phyloP scores from a whole-genome alignment of 2,113 vertebrate species.

The Varanus komodoensis region DNA sequence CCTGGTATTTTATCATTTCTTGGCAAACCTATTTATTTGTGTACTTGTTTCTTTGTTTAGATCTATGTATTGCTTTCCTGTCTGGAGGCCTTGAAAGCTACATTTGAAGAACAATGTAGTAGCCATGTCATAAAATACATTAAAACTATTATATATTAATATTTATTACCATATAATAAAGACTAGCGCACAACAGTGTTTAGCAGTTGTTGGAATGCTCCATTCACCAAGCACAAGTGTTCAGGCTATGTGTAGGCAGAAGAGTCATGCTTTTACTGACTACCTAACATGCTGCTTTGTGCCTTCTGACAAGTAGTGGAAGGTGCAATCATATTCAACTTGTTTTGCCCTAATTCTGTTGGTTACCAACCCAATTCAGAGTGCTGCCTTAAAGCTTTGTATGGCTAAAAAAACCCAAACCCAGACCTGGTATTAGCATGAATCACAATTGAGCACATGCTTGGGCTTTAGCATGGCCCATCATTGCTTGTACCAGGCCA shows the following conservation, averaged over 20 bases:
- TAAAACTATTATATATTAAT: no score
- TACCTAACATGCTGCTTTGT: neutral
- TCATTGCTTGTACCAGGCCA: no score
- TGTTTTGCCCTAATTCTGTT: neutral
- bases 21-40: neutral
- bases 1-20: neutral
- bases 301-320: no score
- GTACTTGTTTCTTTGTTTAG: neutral
- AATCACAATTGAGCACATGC: no score
- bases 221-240: neutral
- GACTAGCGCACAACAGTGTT: neutral
- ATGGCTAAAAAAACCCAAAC: neutral
- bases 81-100: neutral
- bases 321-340: neutral
- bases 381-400: neutral
- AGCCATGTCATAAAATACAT: no score
- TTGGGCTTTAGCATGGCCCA: no score
- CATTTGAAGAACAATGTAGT: neutral
- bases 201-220: neutral
- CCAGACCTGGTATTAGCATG: neutral
- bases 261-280: neutral
- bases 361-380: neutral
- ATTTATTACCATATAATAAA: no score
- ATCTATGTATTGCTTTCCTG: neutral
- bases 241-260: neutral